Evolutionary conservation across 2,797 vertebrate species (phyloP), one percentile per base, ranked within the genome.

Genomic region (Coilia nasus): DNA sequence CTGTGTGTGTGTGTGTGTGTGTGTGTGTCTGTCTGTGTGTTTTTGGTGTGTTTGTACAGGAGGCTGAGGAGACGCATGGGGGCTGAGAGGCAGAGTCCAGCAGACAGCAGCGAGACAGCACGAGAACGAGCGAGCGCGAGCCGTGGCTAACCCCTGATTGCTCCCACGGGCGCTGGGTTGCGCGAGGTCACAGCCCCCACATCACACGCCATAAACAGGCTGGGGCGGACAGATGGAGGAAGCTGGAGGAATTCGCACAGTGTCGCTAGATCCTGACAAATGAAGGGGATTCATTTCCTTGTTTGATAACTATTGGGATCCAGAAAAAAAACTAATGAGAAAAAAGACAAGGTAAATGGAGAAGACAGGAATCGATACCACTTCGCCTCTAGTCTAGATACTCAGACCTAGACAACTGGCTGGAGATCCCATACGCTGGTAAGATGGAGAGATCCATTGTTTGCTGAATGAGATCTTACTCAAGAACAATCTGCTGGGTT

Each of bases 61-160:
- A 11, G 17, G 71, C 35, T 44, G 31, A 44, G 2, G 35, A 78
- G 71, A 41, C 17, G 19, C 35, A 41, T 1, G 31, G 71, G 17
- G 71, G 71, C 35, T 44, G 35, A 78, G 31, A 78, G 31, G 35
- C 7, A 78, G 71, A 17, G 35, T 78, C 31, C 71, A 78, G 35
- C 71, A 44, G 71, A 78, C 71, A 41, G 19, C 6, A 78, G 71
- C 41, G 71, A 78, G 71, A 78, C 35, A 44, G 50, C 50, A 54
- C 50, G 7, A 54, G 50, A 54, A 6, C 50, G 50, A 54, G 50
- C 6, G 12, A 47, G 81, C 28, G 81, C 1, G 46, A 81, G 14
- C 17, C 50, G 14, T 62, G 15, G 25, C 50, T 54, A 3, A 54
- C 50, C 50, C 50, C 50, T 54, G 50, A 54, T 54, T 54, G 50